These are phyloP conservation scores for Bradypus variegatus DNA, from an alignment of 2,797 vertebrate genomes.

Conservation along the genomic window DNA sequence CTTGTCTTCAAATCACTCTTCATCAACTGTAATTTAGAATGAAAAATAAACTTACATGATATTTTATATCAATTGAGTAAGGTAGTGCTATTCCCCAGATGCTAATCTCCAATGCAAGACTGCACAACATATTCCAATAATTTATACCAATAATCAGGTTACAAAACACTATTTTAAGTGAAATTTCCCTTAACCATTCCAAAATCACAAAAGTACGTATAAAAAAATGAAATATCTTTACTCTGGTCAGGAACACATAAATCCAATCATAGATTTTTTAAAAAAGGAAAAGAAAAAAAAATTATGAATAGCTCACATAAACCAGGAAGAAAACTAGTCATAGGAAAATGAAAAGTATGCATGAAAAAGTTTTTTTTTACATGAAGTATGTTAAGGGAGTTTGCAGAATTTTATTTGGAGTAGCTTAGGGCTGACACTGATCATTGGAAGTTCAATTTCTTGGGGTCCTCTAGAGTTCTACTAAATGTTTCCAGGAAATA, in stretches of 20 bases:
- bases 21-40: conserved; percentile 34
- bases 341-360: not conserved
- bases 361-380: not conserved
- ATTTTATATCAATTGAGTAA: conserved; percentile 34
- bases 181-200: conserved; percentile 72
- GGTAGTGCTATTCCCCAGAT: conserved; percentile 71
- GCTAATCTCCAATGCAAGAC: conserved; percentile 74
- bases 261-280: not conserved
- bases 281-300: not conserved
- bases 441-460: not conserved
- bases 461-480: not conserved
- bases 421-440: not conserved
- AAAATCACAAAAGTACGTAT: conserved; percentile 47
- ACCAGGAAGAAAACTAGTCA: not conserved
- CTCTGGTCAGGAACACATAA: not conserved
- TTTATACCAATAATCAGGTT: conserved; percentile 80
- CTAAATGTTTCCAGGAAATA: conserved; percentile 17
- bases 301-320: not conserved
- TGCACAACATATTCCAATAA: conserved; percentile 71
- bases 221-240: conserved; percentile 51
- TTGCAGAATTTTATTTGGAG: not conserved
- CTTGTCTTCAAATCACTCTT: conserved; percentile 48
- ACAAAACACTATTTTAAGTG: conserved; percentile 77
- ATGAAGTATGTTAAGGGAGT: not conserved
- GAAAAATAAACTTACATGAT: conserved; percentile 13